A percentile compares a stretch with the other conserved stretches of the same genome.
Conservation (phyloP, 2,888 invertebrate species). For the Melangyna quadrimaculata region DNA sequence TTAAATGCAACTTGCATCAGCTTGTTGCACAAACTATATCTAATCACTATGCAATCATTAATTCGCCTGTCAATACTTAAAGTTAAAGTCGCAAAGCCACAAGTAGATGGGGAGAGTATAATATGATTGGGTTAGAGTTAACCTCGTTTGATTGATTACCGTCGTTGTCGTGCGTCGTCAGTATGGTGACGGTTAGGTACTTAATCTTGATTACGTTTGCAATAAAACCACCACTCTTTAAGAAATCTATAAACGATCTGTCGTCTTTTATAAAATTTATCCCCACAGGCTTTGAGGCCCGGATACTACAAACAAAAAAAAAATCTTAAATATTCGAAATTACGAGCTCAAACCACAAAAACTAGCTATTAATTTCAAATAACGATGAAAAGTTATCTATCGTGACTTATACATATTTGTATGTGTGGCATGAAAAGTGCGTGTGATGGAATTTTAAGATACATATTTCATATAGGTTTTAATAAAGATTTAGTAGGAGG, state of each 20-base stretch:
- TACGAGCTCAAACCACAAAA: background rate
- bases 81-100: background rate
- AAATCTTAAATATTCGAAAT: background rate
- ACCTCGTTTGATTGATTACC: slow-evolving; percentile 68
- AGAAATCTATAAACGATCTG: slow-evolving; percentile 58
- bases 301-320: background rate
- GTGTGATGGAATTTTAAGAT: slow-evolving; percentile 54
- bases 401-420: background rate
- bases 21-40: slow-evolving; percentile 52
- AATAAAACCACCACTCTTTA: slow-evolving; percentile 57
- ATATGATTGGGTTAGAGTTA: slow-evolving; percentile 23
- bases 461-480: slow-evolving; percentile 3
- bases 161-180: slow-evolving; percentile 10
- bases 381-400: background rate
- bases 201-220: slow-evolving; percentile 60
- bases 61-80: slow-evolving; percentile 49
- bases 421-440: slow-evolving; percentile 39
- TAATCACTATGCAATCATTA: slow-evolving; percentile 53
- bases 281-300: background rate
- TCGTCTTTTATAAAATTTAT: slow-evolving; percentile 44
- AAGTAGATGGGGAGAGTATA: background rate
- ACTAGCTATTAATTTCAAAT: slow-evolving; percentile 39
- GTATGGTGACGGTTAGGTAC: slow-evolving; percentile 40
- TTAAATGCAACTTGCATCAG: slow-evolving; percentile 16
- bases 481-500: background rate